Conservation (phyloP, 1,140 invertebrate genomes). For the Drosophila sp. region DNA sequence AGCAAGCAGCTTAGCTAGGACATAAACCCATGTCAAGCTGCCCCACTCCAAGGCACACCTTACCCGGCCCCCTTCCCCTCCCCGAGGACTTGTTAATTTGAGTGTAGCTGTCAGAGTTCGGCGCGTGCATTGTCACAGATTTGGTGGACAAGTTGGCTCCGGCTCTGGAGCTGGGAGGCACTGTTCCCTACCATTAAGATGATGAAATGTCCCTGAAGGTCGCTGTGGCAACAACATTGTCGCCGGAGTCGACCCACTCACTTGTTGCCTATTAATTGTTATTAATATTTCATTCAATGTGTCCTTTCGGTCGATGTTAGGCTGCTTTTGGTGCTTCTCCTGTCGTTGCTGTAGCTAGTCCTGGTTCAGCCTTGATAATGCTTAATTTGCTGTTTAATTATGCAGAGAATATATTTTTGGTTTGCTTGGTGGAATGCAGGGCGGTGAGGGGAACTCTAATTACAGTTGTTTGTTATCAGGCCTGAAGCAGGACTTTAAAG, state of each 20-base stretch:
- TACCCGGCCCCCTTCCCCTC: neutral
- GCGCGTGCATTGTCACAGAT: constrained; percentile 48
- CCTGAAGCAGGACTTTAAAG: constrained; percentile 43
- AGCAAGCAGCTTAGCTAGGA: constrained; percentile 33
- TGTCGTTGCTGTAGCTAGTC: no score
- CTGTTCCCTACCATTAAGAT: constrained; percentile 52
- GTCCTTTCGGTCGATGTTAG: constrained; percentile 15
- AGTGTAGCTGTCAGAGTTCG: constrained; percentile 50
- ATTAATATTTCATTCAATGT: constrained; percentile 65
- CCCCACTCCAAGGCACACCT: neutral
- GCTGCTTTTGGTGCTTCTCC: constrained; percentile 12
- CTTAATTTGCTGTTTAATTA: constrained; percentile 77
- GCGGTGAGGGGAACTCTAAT: constrained; percentile 41
- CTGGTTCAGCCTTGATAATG: constrained; percentile 51
- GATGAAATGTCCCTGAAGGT: constrained; percentile 72
- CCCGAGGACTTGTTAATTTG: constrained; percentile 42
- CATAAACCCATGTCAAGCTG: constrained; percentile 17
- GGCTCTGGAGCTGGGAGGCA: neutral
- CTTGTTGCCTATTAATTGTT: constrained; percentile 76
- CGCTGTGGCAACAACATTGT: constrained; percentile 22
- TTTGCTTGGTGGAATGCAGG: constrained; percentile 12
- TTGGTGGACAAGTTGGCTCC: constrained; percentile 16
- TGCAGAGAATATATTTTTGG: constrained; percentile 59
- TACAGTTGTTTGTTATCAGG: constrained; percentile 69
- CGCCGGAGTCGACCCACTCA: constrained; percentile 24